A percentile compares a stretch with the other conserved stretches of the same genome.
Conservation (phyloP, 30 jellyfish, hydroid and myxozoan species). For the Euphysa ruthae region DNA sequence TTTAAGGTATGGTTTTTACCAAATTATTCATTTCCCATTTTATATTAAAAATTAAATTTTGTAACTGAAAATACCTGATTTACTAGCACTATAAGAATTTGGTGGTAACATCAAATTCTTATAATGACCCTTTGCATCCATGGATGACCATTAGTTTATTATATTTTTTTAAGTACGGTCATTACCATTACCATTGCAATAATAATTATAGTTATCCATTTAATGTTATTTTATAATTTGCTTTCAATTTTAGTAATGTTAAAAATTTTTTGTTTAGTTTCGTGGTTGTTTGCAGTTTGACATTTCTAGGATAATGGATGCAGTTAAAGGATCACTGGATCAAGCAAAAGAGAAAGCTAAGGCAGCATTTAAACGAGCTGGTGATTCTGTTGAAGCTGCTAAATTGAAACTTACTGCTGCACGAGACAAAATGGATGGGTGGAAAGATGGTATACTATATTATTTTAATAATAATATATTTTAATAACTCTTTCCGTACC, state of each 20-base stretch:
- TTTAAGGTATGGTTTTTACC: constrained; percentile 51
- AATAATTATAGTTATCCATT: too few species aligned
- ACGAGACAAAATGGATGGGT: constrained; percentile 26
- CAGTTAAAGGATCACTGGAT: constrained; percentile 13
- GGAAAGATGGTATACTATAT: constrained; percentile 20
- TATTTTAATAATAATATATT: neutral
- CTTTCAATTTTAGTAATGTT: too few species aligned
- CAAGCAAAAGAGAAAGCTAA: constrained; percentile 34
- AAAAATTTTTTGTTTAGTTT: constrained; percentile 11
- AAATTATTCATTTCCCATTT: neutral
- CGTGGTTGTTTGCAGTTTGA: constrained; percentile 19
- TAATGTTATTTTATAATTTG: too few species aligned
- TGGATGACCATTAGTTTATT: too few species aligned
- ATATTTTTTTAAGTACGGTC: too few species aligned
- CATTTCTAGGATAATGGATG: constrained; percentile 8
- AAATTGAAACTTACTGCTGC: constrained; percentile 24
- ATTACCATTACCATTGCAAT: too few species aligned
- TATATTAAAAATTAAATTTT: too few species aligned
- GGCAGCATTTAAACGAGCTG: constrained; percentile 8
- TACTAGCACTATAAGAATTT: too few species aligned
- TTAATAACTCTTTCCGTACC: neutral
- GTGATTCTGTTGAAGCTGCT: constrained; percentile 15
- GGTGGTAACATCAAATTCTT: too few species aligned
- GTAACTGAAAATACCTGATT: too few species aligned
- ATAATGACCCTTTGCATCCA: too few species aligned